Base-by-base conservation (phyloP, 2,888 invertebrate genomes). In the Embidobia sp. region DNA sequence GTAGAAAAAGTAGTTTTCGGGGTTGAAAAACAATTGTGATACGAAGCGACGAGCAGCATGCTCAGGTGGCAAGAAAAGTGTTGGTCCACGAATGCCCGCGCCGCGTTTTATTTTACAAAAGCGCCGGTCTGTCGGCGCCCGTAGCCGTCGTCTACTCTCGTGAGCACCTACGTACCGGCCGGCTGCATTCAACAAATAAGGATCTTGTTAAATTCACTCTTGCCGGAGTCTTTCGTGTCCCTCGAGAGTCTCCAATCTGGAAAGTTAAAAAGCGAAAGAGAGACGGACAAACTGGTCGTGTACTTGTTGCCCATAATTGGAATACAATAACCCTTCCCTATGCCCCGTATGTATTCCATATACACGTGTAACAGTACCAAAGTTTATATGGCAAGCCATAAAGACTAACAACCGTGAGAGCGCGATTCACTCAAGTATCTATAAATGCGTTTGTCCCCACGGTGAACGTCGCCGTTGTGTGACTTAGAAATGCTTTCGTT, bases 171-270 rank as follows among this genome's bases (percentile, higher is more conserved):
- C 79, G 79, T 81, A 80, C 75, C 78, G 80, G 76, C 74, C 64
- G 57, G 70, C 77, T 66, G 77, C 78, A 75, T 66, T 82, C 79
- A 85, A 85, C 85, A 83, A 86, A 86, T 85, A 85, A 85, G 86
- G 86, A 82, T 83, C 84, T 85, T 85, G 86, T 85, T 84, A 82
- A 80, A 77, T 80, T 80, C 81, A 80, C 80, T 78, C 82, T 79
- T 77, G 77, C 64, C 77, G 69, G 77, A 78, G 63, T 64, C 69
- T 77, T 33, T 69, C 57, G 63, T 61, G 69, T 69, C 59, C 49
- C 70, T 63, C 29, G 63, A 72, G 57, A 72, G 61, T 57, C 61
- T 70, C 72, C 72, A 40, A 61, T 70, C 63, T 48, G 49, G 63
- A 33, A 31, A 44, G 16, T 35, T 16, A 72, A 72, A 63, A 72